Evolutionary conservation across 2,888 invertebrate genomes (phyloP).

Genomic region (Notodonta dromedarius): DNA sequence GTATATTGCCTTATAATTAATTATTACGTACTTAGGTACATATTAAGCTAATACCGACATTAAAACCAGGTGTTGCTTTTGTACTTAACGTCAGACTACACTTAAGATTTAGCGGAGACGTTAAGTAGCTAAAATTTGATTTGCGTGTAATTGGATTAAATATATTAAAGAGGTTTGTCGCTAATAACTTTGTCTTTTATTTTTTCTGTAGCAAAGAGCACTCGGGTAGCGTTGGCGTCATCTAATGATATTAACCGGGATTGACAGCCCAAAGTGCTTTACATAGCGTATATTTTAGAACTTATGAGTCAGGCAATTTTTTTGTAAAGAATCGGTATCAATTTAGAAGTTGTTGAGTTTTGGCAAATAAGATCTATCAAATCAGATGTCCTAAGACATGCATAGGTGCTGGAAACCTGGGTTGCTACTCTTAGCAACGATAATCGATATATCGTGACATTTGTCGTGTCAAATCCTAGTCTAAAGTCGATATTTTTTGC

Average conservation of each 20-base stretch:
- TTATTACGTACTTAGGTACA: too few relatives aligned
- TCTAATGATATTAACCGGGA: background rate
- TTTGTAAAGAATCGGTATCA: background rate
- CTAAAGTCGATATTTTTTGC: too few relatives aligned
- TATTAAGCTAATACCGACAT: too few relatives aligned
- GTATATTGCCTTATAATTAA: too few relatives aligned
- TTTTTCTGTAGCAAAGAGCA: background rate
- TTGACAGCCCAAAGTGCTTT: background rate
- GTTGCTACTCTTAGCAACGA: too few relatives aligned
- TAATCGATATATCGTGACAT: too few relatives aligned
- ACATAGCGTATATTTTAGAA: background rate
- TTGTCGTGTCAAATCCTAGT: too few relatives aligned
- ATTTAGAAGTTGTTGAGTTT: too few relatives aligned
- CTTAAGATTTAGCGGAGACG: background rate
- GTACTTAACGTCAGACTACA: background rate
- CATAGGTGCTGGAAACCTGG: too few relatives aligned
- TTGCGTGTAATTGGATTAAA: background rate
- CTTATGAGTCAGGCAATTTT: background rate
- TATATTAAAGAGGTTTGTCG: background rate
- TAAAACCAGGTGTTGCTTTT: background rate
- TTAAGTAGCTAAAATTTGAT: constrained; percentile 1
- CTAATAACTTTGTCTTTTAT: background rate
- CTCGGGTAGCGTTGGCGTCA: background rate
- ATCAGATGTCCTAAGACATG: too few relatives aligned
- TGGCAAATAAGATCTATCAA: too few relatives aligned